Evolutionary conservation across 2,888 invertebrate genomes (phyloP), one percentile per base, ranked within the genome.

Genomic region (Pandemis corylana): DNA sequence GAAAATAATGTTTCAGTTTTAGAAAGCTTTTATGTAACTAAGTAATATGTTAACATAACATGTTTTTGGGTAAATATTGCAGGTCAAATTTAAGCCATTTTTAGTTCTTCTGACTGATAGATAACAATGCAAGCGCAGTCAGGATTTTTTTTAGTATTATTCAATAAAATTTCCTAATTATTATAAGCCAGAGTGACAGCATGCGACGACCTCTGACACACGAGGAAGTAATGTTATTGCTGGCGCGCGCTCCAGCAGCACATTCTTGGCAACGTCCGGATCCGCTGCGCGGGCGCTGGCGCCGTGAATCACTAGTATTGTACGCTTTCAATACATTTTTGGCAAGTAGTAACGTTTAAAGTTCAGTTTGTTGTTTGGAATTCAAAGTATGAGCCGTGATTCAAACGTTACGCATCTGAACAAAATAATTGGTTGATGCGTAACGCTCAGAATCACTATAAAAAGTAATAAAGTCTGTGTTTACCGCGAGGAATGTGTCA

Each of bases 181-280:
- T 36, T 36, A 44, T 44, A 44, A 56, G 9, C 56, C 56, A 10
- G 7, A 53, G 53, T 28, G 59, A 5, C 59, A 59, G 59, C 28
- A 36, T 28, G 12, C 20, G 59, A 9, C 5, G 59, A 20, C 59
- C 28, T 59, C 59, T 59, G 59, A 59, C 59, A 64, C 64, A 64
- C 28, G 41, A 15, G 46, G 46, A 42, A 64, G 46, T 46, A 64
- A 64, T 64, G 41, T 36, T 61, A 6, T n/a, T 10, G n/a, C 46
- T 64, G 42, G 64, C 46, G 13, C 56, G 51, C 12, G 28, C 59
- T 56, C 20, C 59, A 59, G 28, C 59, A 7, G 6, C 51, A n/a
- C n/a, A 59, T 59, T 59, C 59, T 59, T 59, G 59, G 59, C 59
- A 59, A 20, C 53, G 53, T 56, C 53, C 53, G 53, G 53, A 56